These are phyloP conservation scores for Chondrilla cf. caribensis DNA, from an alignment of 37 sponge, comb jelly and placozoan genomes.

Conservation along the genomic window DNA sequence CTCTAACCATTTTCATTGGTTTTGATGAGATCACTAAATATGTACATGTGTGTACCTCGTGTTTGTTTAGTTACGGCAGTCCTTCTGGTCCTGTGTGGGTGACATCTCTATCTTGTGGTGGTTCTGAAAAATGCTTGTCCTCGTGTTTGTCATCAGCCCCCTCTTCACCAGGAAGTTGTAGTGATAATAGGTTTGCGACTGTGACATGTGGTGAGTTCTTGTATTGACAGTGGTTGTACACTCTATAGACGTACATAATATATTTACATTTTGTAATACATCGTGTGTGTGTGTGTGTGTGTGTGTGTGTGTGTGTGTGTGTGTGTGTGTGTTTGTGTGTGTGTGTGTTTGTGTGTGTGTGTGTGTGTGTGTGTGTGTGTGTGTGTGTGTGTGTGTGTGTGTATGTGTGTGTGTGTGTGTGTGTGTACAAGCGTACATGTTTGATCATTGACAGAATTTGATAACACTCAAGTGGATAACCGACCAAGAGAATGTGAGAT, in stretches of 20 bases:
- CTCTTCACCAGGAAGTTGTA: not conserved
- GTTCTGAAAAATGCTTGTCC: not conserved
- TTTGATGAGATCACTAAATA: not conserved
- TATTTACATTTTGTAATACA: too few species aligned
- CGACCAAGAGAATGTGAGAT: not conserved
- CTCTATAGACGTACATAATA: too few species aligned
- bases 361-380: too few species aligned
- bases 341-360: too few species aligned
- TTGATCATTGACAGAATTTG: too few species aligned
- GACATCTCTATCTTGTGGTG: not conserved
- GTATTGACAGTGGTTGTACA: not conserved
- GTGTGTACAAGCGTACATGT: not conserved
- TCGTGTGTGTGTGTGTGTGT: too few species aligned
- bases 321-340: too few species aligned
- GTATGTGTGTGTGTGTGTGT: too few species aligned
- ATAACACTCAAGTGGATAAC: not conserved
- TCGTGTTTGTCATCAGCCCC: conserved; percentile 11
- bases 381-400: too few species aligned
- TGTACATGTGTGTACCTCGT: too few species aligned
- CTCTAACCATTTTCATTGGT: not conserved
- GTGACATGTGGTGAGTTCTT: not conserved
- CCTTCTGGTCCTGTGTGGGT: not conserved
- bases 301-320: too few species aligned
- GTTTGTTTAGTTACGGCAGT: too few species aligned
- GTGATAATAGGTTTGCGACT: not conserved